Percentiles rank a stretch among this genome's conserved stretches.
These are phyloP conservation scores for Zoanthus gigantus DNA, from an alignment of 92 coral and sea anemone species.

Conservation along the genomic window DNA sequence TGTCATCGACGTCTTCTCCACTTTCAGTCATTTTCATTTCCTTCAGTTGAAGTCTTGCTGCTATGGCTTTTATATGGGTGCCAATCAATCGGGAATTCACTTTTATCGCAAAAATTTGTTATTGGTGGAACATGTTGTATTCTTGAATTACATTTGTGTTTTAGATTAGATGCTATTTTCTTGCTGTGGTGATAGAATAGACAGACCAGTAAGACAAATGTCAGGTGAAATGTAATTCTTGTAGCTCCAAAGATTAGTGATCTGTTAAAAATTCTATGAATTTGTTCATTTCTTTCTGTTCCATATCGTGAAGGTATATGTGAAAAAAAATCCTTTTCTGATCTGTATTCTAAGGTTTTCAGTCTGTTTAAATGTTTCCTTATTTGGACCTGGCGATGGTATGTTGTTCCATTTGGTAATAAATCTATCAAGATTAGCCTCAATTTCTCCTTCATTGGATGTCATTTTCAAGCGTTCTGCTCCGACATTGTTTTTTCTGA, in stretches of 20 bases:
- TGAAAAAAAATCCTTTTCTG: conserved; percentile 42
- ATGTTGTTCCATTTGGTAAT: conserved; percentile 51
- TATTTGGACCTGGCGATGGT: neutral
- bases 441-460: conserved; percentile 20
- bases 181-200: conserved; percentile 35
- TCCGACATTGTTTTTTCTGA: conserved; percentile 50
- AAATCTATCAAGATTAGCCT: conserved; percentile 40
- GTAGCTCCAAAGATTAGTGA: conserved; percentile 50
- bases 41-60: neutral
- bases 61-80: neutral
- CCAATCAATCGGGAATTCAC: conserved; percentile 13
- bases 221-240: conserved; percentile 43
- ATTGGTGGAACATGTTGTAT: conserved; percentile 37
- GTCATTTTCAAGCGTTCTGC: conserved; percentile 26
- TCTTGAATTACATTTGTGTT: conserved; percentile 28
- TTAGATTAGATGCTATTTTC: conserved; percentile 3
- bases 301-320: conserved; percentile 54
- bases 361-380: conserved; percentile 28
- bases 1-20: conserved; percentile 33
- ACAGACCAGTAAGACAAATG: conserved; percentile 38
- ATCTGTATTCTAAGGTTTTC: conserved; percentile 27
- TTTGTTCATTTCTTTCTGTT: conserved; percentile 52
- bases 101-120: neutral
- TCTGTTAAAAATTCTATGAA: conserved; percentile 46
- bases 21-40: neutral